A percentile compares a stretch with the other conserved stretches of the same genome.
Evolutionary conservation across 1,140 invertebrate genomes (phyloP).

Genomic region (Cyphomyrmex costatus): DNA sequence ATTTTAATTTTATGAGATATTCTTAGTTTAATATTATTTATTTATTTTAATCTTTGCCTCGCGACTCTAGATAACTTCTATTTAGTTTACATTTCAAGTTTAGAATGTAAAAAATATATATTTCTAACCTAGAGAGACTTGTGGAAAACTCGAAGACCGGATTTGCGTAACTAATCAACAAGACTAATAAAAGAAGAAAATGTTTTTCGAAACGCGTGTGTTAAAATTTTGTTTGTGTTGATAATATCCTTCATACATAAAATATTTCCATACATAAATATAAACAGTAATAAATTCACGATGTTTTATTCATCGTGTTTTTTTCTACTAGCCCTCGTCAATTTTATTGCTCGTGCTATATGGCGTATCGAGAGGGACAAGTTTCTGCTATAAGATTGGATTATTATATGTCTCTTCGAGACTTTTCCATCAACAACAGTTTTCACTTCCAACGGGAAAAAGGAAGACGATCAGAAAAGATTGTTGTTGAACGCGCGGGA

Average conservation of each 20-base stretch:
- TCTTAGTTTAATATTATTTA: too few relatives aligned
- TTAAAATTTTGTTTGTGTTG: background rate
- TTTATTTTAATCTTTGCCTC: too few relatives aligned
- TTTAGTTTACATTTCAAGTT: too few relatives aligned
- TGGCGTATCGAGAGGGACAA: slow-evolving; percentile 3
- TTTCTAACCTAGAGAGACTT: background rate
- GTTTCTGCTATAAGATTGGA: background rate
- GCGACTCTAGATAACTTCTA: too few relatives aligned
- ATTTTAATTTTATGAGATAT: too few relatives aligned
- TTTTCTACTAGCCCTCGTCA: background rate
- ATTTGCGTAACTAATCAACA: background rate
- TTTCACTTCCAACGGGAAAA: background rate
- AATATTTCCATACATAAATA: slow-evolving; percentile 9
- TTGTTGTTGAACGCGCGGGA: slow-evolving; percentile 2
- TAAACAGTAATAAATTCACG: slow-evolving; percentile 24
- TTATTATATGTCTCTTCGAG: background rate
- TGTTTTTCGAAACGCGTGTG: background rate
- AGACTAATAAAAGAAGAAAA: background rate
- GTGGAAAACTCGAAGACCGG: background rate
- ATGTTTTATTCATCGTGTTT: slow-evolving; percentile 10
- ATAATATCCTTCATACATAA: slow-evolving; percentile 12
- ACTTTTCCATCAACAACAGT: slow-evolving; percentile 8
- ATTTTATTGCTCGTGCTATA: background rate
- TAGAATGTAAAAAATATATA: background rate
- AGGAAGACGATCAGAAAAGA: background rate